Evolutionary conservation across 1,140 invertebrate species (phyloP).

Genomic region (Frieseomelitta varia): DNA sequence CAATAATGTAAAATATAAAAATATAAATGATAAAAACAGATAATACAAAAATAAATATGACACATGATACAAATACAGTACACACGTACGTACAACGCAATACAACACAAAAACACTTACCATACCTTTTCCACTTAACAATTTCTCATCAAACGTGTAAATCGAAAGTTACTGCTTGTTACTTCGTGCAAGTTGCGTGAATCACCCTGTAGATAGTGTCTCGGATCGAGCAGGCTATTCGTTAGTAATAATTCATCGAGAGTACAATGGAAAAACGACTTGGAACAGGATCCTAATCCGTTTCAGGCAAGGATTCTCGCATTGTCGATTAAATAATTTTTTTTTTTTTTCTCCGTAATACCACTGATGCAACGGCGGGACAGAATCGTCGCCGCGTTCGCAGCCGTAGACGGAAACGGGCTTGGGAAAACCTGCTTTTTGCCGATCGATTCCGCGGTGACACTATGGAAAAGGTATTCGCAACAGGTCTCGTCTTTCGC

Average conservation of each 20-base stretch:
- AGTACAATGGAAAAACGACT: neutral
- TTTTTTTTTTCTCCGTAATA: neutral
- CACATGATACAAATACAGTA: too few species aligned
- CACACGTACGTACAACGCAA: too few species aligned
- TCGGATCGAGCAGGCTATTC: neutral
- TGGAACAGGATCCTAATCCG: neutral
- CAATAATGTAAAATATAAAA: too few species aligned
- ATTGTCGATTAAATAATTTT: neutral
- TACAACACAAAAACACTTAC: too few species aligned
- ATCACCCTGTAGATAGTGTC: neutral
- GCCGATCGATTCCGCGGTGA: constrained; percentile 17
- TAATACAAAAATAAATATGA: too few species aligned
- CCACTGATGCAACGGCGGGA: constrained; percentile 27
- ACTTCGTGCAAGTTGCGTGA: too few species aligned
- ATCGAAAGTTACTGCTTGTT: too few species aligned
- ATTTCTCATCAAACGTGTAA: too few species aligned
- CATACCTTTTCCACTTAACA: too few species aligned
- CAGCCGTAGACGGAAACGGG: constrained; percentile 51
- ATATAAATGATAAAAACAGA: too few species aligned
- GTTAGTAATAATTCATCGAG: neutral
- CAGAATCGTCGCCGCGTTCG: constrained; percentile 3
- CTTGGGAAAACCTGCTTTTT: constrained; percentile 59
- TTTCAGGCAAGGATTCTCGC: neutral
- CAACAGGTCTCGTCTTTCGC: constrained; percentile 12
- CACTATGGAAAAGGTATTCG: constrained; percentile 31